A percentile compares a stretch with the other conserved stretches of the same genome.
phyloP scores from a whole-genome alignment of 2,797 vertebrate genomes.

The Halcyon badia region DNA sequence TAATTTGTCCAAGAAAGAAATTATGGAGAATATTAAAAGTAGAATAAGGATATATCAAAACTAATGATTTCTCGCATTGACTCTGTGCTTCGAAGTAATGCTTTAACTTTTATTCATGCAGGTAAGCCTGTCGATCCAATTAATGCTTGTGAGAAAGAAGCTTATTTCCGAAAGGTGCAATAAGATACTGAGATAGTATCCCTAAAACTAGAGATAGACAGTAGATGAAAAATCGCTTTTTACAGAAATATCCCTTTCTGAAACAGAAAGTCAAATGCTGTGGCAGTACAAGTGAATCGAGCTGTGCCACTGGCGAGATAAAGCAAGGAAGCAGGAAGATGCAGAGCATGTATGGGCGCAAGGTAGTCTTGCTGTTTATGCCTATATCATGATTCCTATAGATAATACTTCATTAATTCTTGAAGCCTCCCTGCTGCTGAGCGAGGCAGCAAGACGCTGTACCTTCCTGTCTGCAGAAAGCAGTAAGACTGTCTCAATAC shows the following conservation, averaged over 20 bases:
- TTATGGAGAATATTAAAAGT: neutral
- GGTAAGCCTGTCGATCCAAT: neutral
- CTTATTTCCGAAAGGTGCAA: neutral
- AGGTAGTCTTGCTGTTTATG: neutral
- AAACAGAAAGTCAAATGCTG: neutral
- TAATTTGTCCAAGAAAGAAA: neutral
- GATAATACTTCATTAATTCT: neutral
- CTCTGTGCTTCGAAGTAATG: neutral
- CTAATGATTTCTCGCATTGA: neutral
- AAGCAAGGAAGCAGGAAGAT: neutral
- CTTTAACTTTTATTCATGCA: neutral
- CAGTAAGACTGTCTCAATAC: neutral
- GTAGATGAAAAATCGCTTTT: neutral
- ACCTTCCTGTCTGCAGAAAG: neutral
- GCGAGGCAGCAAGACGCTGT: neutral
- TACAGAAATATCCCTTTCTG: neutral
- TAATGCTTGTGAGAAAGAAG: neutral
- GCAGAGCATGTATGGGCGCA: neutral
- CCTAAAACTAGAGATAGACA: neutral
- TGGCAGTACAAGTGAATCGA: neutral
- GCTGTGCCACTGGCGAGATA: neutral
- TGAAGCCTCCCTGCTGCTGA: neutral
- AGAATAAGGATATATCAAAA: neutral
- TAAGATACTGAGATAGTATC: neutral
- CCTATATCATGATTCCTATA: neutral